These are phyloP conservation scores for Stichopus horrens DNA, from an alignment of 53 echinoderm and acorn worm species.

Conservation along the genomic window DNA sequence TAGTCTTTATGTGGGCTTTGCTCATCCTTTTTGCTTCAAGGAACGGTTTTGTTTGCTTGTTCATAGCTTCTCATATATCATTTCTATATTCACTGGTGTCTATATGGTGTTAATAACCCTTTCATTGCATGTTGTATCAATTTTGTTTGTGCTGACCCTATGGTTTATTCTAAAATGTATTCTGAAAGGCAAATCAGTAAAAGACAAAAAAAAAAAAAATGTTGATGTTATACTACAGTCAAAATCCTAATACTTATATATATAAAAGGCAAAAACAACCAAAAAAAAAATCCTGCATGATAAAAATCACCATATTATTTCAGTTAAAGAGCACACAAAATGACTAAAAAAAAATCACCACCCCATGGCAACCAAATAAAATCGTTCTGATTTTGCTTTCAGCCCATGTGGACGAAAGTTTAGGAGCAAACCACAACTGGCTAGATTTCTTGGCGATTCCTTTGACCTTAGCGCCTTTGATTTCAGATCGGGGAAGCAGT, in stretches of 20 bases:
- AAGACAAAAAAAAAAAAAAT: background rate
- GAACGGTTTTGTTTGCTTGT: constrained; percentile 18
- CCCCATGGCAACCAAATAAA: constrained; percentile 3
- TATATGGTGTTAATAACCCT: constrained; percentile 11
- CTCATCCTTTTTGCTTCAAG: background rate
- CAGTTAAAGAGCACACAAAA: background rate
- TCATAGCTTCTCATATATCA: background rate
- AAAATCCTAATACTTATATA: too few species aligned
- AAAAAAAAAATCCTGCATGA: constrained; percentile 1
- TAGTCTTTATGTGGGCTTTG: constrained; percentile 1
- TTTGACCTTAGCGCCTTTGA: constrained; percentile 96
- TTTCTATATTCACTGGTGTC: constrained; percentile 4
- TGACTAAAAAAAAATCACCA: background rate
- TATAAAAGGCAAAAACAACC: background rate
- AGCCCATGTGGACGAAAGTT: constrained; percentile 97
- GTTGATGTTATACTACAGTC: too few species aligned
- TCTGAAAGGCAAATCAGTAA: background rate
- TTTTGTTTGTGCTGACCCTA: constrained; percentile 6
- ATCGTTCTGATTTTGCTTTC: constrained; percentile 46
- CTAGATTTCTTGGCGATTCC: constrained; percentile 88
- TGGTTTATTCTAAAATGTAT: background rate
- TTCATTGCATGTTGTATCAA: constrained; percentile 11
- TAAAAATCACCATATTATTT: constrained; percentile 4
- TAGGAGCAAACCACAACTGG: constrained; percentile 96
- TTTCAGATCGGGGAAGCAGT: constrained; percentile 90